Conservation (phyloP, 2,113 vertebrate species). For the Microtus ochrogaster region DNA sequence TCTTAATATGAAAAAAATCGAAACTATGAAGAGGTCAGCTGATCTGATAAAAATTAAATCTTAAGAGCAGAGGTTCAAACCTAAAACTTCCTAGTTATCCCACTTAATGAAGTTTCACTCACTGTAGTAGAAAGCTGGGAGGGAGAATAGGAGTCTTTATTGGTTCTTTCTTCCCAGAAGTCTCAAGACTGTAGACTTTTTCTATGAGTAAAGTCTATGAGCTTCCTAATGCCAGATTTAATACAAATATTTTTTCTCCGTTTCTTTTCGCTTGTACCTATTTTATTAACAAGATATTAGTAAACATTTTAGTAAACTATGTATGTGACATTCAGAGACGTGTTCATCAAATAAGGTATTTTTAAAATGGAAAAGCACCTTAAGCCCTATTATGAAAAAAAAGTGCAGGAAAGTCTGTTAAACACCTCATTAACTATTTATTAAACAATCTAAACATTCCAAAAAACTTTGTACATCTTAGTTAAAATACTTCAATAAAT, state of each 20-base stretch:
- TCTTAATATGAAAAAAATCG: slow-evolving; percentile 48
- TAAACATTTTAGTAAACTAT: slow-evolving; percentile 13
- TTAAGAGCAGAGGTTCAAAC: slow-evolving; percentile 11
- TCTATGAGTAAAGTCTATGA: slow-evolving; percentile 40
- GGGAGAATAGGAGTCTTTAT: slow-evolving; percentile 13
- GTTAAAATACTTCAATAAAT: slow-evolving; percentile 42
- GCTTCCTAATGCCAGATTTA: slow-evolving; percentile 55
- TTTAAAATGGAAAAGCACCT: not conserved
- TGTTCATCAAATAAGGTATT: slow-evolving; percentile 36
- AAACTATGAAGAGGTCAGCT: not conserved
- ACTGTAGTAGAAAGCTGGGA: slow-evolving; percentile 12
- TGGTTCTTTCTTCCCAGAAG: slow-evolving; percentile 3
- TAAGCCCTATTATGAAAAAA: slow-evolving; percentile 15
- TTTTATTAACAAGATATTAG: slow-evolving; percentile 55
- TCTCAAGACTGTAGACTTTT: slow-evolving; percentile 48
- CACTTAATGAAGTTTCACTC: not conserved
- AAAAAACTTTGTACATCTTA: not conserved
- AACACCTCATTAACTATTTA: slow-evolving; percentile 2
- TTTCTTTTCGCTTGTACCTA: slow-evolving; percentile 53
- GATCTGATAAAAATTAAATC: slow-evolving; percentile 27
- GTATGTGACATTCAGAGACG: not conserved
- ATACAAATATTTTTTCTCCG: slow-evolving; percentile 15
- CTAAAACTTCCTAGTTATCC: slow-evolving; percentile 5
- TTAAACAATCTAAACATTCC: slow-evolving; percentile 27
- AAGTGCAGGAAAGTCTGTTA: not conserved